Conservation (phyloP, 2,797 vertebrate genomes). For the Cyprinodon diabolis region DNA sequence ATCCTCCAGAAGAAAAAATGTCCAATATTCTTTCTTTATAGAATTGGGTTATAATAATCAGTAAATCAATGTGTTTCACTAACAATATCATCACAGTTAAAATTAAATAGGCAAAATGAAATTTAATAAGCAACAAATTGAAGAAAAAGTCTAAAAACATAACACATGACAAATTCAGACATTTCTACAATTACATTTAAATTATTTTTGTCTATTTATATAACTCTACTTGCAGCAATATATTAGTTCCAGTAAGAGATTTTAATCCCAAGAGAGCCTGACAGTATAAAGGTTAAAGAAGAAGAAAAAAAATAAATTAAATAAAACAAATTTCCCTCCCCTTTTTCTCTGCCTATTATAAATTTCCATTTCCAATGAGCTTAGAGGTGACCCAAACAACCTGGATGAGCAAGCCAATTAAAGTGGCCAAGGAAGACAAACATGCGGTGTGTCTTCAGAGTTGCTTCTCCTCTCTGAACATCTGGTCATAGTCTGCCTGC, state of each 20-base stretch:
- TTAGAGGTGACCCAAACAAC: constrained; percentile 56
- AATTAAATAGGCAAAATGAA: too few species aligned
- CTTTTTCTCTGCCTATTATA: constrained; percentile 1
- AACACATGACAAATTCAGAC: background rate
- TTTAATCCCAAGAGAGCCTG: constrained; percentile 2
- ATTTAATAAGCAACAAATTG: background rate
- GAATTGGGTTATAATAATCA: background rate
- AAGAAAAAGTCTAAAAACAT: background rate
- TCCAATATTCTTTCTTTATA: background rate
- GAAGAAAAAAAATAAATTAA: constrained; percentile 13
- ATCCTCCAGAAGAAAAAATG: background rate
- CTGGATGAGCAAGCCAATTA: constrained; percentile 57
- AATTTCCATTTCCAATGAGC: constrained; percentile 64
- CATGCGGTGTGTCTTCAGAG: constrained; percentile 8
- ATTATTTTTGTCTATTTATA: background rate
- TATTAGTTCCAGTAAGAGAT: background rate
- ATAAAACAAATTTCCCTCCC: background rate
- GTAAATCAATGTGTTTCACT: background rate
- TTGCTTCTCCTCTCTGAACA: constrained; percentile 32
- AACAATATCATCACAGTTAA: background rate
- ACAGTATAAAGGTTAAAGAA: constrained; percentile 36
- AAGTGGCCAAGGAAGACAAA: constrained; percentile 22
- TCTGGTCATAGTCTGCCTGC: constrained; percentile 43
- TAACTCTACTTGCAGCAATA: constrained; percentile 4
- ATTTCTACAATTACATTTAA: background rate